Conservation (phyloP, 2,888 invertebrate genomes). For the Synergus gifuensis region DNA sequence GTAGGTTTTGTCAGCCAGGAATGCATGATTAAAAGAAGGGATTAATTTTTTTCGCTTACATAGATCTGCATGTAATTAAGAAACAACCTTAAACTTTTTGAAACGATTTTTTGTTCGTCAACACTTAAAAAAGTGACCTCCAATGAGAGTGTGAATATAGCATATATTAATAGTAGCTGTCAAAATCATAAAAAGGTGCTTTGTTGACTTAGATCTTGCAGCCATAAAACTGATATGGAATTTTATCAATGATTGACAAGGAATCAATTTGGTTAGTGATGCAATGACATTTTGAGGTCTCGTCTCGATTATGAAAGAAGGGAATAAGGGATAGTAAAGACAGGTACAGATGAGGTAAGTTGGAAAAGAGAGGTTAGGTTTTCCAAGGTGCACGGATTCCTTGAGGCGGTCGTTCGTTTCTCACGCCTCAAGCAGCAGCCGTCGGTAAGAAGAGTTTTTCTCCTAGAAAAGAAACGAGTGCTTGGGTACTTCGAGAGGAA, state of each 20-base stretch:
- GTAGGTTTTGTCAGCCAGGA: neutral
- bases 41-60: neutral
- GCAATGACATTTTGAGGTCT: neutral
- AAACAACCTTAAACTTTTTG: neutral
- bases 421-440: constrained; percentile 58
- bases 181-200: neutral
- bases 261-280: neutral
- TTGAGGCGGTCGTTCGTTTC: constrained; percentile 61
- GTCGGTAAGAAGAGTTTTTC: constrained; percentile 47
- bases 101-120: too few species aligned
- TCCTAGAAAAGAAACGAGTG: constrained; percentile 48
- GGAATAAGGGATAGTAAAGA: neutral
- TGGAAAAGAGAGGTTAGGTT: constrained; percentile 39
- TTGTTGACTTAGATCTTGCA: neutral
- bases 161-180: neutral
- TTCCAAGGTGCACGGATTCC: constrained; percentile 44
- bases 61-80: neutral
- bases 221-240: neutral
- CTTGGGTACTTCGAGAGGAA: neutral
- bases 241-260: neutral
- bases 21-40: neutral
- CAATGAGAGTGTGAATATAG: neutral
- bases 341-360: constrained; percentile 24
- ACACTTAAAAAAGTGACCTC: neutral
- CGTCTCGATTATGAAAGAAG: neutral